These are phyloP conservation scores for Halictus rubicundus DNA, from an alignment of 1,140 invertebrate genomes.

Conservation along the genomic window DNA sequence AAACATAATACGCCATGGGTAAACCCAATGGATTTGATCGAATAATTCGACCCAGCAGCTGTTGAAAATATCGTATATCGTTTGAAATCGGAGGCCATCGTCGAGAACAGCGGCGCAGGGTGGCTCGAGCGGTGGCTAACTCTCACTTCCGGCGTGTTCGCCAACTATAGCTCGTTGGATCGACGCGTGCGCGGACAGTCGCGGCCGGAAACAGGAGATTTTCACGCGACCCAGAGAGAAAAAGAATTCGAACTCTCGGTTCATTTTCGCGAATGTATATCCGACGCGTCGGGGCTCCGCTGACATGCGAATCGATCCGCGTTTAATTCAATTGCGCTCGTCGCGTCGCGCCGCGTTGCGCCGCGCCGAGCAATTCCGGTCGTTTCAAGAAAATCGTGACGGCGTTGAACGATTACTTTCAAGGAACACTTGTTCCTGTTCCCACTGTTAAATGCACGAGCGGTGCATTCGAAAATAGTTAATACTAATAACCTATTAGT, in stretches of 20 bases:
- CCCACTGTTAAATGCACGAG: too few relatives aligned
- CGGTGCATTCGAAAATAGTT: too few relatives aligned
- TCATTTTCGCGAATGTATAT: neutral
- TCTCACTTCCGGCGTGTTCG: slow-evolving; percentile 25
- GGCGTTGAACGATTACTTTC: too few relatives aligned
- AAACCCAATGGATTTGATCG: neutral
- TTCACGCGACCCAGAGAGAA: neutral
- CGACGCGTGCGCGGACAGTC: neutral
- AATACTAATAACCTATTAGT: too few relatives aligned
- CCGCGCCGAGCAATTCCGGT: too few relatives aligned
- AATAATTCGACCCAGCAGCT: slow-evolving; percentile 26
- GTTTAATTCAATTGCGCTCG: neutral
- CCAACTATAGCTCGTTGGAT: neutral
- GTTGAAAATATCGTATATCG: slow-evolving; percentile 29
- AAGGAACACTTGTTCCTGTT: too few relatives aligned
- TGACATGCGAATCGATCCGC: neutral
- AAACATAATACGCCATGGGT: slow-evolving; percentile 33
- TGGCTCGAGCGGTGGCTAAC: neutral
- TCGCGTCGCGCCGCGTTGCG: neutral
- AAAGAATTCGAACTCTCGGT: neutral
- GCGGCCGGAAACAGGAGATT: neutral
- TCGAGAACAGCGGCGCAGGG: neutral
- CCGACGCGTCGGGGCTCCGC: neutral
- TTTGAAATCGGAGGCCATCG: slow-evolving; percentile 40
- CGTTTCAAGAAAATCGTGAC: too few relatives aligned